phyloP scores from a whole-genome alignment of 2,113 vertebrate genomes.

The Alligator sinensis region DNA sequence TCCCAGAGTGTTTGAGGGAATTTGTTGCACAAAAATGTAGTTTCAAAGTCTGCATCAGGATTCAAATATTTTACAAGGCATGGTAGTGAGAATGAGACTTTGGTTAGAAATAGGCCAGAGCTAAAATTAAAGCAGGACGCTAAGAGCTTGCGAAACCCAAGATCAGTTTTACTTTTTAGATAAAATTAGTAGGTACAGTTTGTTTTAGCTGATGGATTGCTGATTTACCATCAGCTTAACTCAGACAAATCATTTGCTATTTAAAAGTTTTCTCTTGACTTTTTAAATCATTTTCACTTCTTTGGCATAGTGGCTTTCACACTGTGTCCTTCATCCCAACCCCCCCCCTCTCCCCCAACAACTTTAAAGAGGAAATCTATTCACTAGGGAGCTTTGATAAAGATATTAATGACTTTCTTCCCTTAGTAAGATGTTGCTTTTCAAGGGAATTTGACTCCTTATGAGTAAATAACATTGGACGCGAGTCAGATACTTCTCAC shows the following conservation, averaged over 20 bases:
- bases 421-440: not conserved
- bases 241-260: not conserved
- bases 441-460: not conserved
- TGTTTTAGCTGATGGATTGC: not conserved
- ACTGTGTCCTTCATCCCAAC: not conserved
- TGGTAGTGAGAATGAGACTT: not conserved
- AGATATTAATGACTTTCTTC: not conserved
- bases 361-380: too few species aligned
- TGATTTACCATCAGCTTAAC: not conserved
- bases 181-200: not conserved
- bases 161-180: not conserved
- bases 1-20: not conserved
- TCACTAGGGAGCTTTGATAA: not conserved
- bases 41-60: not conserved
- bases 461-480: not conserved
- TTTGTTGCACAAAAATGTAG: not conserved
- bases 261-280: not conserved
- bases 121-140: accelerated
- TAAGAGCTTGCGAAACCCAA: not conserved
- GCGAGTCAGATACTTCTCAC: not conserved
- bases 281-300: not conserved
- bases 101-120: not conserved
- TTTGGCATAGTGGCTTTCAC: not conserved
- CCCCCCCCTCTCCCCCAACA: too few species aligned
- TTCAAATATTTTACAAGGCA: not conserved